Evolutionary conservation across 2,888 invertebrate genomes (phyloP).

Genomic region (Tachina fera): DNA sequence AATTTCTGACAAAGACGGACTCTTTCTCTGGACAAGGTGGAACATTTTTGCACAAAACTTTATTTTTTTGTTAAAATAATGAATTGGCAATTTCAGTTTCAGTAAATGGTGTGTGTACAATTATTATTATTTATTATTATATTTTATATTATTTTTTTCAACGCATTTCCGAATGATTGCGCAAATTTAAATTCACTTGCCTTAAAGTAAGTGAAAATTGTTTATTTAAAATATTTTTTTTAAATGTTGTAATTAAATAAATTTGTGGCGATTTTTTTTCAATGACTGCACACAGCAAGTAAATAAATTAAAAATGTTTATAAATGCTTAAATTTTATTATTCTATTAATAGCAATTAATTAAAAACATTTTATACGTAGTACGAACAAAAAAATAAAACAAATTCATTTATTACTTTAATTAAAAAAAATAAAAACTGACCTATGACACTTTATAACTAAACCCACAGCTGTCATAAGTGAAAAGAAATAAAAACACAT

Average conservation of each 20-base stretch:
- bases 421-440: slow-evolving; percentile 50
- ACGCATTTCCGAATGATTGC: slow-evolving; percentile 35
- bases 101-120: slow-evolving; percentile 19
- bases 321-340: slow-evolving; percentile 24
- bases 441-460: slow-evolving; percentile 55
- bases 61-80: no score
- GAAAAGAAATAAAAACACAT: slow-evolving; percentile 9
- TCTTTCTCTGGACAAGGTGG: no score
- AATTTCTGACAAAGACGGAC: no score
- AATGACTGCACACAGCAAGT: slow-evolving; percentile 3
- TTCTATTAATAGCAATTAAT: slow-evolving; percentile 34
- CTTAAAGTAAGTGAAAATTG: slow-evolving; percentile 51
- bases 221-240: slow-evolving; percentile 31
- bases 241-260: background rate
- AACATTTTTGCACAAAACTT: no score
- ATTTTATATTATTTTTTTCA: slow-evolving; percentile 23
- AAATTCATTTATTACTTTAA: slow-evolving; percentile 4
- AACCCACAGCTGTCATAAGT: slow-evolving; percentile 42
- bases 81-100: background rate
- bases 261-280: slow-evolving; percentile 2
- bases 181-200: slow-evolving; percentile 51
- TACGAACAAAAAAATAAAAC: background rate
- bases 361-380: slow-evolving; percentile 15
- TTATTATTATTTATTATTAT: slow-evolving; percentile 8
- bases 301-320: slow-evolving; percentile 34